phyloP scores from a whole-genome alignment of 2,888 invertebrate genomes.

The Drosophila falleni region DNA sequence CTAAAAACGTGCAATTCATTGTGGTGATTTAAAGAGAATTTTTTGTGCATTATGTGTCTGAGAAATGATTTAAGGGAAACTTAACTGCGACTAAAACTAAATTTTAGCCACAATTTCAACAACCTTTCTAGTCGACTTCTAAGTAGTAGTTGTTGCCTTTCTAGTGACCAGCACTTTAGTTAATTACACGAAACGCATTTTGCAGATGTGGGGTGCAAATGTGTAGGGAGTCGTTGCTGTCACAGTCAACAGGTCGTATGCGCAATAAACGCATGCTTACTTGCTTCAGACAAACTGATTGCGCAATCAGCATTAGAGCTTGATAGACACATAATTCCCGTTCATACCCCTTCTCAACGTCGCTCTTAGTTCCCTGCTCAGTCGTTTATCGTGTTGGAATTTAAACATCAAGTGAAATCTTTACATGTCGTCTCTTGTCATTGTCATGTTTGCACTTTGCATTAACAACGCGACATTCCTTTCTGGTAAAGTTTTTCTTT shows the following conservation, averaged over 20 bases:
- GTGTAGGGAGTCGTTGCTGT: constrained; percentile 9
- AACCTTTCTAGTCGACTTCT: not conserved
- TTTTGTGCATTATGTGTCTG: not conserved
- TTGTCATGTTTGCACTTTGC: constrained; percentile 74
- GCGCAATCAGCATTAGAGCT: constrained; percentile 69
- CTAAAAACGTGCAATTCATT: constrained; percentile 1
- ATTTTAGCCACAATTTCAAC: not conserved
- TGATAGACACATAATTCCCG: constrained; percentile 40
- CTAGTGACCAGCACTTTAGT: constrained; percentile 35
- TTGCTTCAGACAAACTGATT: constrained; percentile 52
- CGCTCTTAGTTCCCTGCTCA: not conserved
- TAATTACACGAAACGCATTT: constrained; percentile 37
- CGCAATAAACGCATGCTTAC: constrained; percentile 35
- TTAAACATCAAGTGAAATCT: constrained; percentile 70
- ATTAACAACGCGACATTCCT: constrained; percentile 50
- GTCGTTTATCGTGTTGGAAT: constrained; percentile 34
- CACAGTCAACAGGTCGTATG: constrained; percentile 60
- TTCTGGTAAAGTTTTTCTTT: constrained; percentile 28
- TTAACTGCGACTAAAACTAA: not conserved
- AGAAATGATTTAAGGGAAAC: not conserved
- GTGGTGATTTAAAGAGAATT: constrained; percentile 3
- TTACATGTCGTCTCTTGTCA: constrained; percentile 70
- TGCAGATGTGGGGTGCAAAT: constrained; percentile 2
- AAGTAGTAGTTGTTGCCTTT: not conserved
- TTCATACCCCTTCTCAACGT: constrained; percentile 1